Evolutionary conservation across 2,113 vertebrate genomes (phyloP), one percentile per base, ranked within the genome.

Genomic region (Toxotes chatareus): DNA sequence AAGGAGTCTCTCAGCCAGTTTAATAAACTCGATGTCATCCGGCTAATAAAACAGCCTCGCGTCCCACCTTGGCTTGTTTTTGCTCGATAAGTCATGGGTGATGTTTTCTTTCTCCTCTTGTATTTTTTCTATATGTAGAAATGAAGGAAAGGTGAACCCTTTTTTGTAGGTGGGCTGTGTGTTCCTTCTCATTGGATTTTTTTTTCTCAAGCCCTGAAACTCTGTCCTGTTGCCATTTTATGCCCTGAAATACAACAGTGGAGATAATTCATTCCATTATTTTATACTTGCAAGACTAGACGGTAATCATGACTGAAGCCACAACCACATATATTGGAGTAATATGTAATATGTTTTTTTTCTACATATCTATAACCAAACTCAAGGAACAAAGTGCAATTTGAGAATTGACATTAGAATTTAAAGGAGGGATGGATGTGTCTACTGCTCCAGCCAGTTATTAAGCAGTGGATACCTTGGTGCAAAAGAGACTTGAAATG

Each of bases 31-130:
- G 19, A 88, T 86, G 89, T 92, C 91, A 82, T 91, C 89, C 78
- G 90, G 92, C 95, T 94, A 93, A 93, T 95, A 95, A 95, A 94
- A 94, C 89, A 90, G 82, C 68, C 74, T 74, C 31, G 49, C 32
- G 63, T 91, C 84, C 91, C 86, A 85, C 82, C 63, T 80, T 70
- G 84, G 85, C 87, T 91, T 91, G 92, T 94, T 93, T 94, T 93
- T 73, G 57, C 87, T 91, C 80, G 21, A 91, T 90, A 94, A 91
- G 88, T 94, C 93, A 93, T 61, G 83, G 83, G 56, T 79, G 60
- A 76, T 84, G 86, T 91, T 94, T 87, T 87, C 57, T 72, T 63
- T 82, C 65, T 65, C 23, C 69, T 17, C 80, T 75, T 44, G 8
- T 67, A 62, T 74, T 75, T 82, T 79, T 76, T 85, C 56, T 87